A percentile compares a stretch with the other conserved stretches of the same genome.
These are phyloP conservation scores for Grammomys surdaster DNA, from an alignment of 2,113 vertebrate genomes.

Conservation along the genomic window DNA sequence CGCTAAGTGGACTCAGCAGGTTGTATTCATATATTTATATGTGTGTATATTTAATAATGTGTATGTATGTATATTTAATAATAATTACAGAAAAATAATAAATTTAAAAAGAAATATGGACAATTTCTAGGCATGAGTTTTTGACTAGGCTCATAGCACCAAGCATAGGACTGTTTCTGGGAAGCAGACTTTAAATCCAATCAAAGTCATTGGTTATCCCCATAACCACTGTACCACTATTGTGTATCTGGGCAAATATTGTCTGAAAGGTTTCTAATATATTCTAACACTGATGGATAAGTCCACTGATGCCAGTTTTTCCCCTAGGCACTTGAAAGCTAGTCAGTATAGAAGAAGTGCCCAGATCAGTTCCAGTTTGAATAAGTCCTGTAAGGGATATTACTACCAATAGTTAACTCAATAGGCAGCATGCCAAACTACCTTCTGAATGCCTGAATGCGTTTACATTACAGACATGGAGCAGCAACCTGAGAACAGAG, in stretches of 20 bases:
- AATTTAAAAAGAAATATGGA: neutral
- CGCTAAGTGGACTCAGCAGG: neutral
- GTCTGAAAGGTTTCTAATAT: neutral
- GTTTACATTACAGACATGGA: fast-evolving
- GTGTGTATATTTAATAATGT: neutral
- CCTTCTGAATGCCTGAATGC: neutral
- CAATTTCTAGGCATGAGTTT: neutral
- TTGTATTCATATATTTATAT: neutral
- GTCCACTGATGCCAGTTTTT: neutral
- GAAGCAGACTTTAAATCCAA: neutral
- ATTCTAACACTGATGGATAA: neutral
- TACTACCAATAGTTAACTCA: neutral
- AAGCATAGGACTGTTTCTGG: neutral
- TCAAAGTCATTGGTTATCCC: neutral
- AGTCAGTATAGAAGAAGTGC: neutral
- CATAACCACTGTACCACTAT: neutral
- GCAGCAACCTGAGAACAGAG: neutral
- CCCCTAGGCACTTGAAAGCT: neutral
- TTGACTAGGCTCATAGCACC: neutral
- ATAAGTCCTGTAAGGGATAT: neutral
- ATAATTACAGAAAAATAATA: neutral
- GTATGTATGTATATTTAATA: neutral
- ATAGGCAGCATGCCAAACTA: neutral
- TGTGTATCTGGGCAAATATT: neutral
- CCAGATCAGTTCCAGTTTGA: neutral